Conservation (phyloP, 2,888 invertebrate species). For the Aleiodes alternator region DNA sequence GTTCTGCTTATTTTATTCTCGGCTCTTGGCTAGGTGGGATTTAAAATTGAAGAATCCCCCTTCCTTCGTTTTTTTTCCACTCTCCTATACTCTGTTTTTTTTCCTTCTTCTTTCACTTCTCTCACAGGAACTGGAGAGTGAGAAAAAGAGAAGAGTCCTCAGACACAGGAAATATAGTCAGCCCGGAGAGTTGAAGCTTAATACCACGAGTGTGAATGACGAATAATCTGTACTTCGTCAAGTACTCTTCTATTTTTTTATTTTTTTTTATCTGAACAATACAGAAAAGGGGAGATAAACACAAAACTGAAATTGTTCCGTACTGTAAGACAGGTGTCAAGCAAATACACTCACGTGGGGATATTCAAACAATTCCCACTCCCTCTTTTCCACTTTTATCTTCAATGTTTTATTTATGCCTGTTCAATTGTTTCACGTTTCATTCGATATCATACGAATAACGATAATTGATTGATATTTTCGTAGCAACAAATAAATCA, state of each 20-base stretch:
- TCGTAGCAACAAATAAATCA: no score
- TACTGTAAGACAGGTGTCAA: slow-evolving; percentile 30
- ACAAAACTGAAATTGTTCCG: slow-evolving; percentile 12
- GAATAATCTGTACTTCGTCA: slow-evolving; percentile 24
- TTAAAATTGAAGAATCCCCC: slow-evolving; percentile 35
- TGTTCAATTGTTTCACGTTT: not conserved
- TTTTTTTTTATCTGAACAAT: not conserved
- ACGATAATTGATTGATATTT: no score
- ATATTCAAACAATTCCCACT: slow-evolving; percentile 9
- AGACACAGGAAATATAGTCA: slow-evolving; percentile 16
- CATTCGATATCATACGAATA: not conserved
- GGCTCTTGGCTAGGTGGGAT: slow-evolving; percentile 17
- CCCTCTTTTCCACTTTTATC: no score
- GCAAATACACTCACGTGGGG: slow-evolving; percentile 28
- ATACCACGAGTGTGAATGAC: slow-evolving; percentile 30
- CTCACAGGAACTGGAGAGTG: not conserved
- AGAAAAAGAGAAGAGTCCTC: slow-evolving; percentile 2
- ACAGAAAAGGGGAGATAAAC: not conserved
- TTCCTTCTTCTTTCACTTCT: slow-evolving; percentile 36
- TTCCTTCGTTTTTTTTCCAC: not conserved
- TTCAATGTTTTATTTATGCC: not conserved
- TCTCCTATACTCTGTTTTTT: not conserved
- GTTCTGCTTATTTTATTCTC: slow-evolving; percentile 33
- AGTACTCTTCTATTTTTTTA: not conserved
- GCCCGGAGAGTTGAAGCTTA: slow-evolving; percentile 2